These are phyloP conservation scores for Gorilla gorilla DNA, from an alignment of 2,113 vertebrate species.

Conservation along the genomic window DNA sequence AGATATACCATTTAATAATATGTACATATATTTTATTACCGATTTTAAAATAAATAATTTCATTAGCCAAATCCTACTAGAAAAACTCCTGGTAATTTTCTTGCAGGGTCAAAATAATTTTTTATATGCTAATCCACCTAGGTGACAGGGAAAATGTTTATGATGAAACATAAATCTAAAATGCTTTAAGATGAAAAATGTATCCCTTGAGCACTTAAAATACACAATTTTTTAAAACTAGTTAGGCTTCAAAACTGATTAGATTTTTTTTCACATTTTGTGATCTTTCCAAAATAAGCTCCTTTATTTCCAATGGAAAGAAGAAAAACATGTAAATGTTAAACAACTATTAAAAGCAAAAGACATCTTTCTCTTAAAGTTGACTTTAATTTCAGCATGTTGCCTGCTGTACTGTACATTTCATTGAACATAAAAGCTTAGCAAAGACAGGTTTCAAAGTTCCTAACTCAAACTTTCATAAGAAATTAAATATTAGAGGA, in stretches of 20 bases:
- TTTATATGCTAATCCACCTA: not conserved
- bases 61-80: not conserved
- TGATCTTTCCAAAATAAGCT: constrained; percentile 5
- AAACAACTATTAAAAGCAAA: not conserved
- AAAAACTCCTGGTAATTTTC: not conserved
- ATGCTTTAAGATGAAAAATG: not conserved
- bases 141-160: not conserved
- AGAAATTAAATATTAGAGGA: not conserved
- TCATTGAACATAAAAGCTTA: not conserved
- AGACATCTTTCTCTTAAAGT: not conserved
- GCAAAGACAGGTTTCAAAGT: not conserved
- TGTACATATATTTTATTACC: not conserved
- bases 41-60: constrained; percentile 13
- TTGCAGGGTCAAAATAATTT: not conserved
- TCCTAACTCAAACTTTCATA: not conserved
- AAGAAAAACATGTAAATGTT: not conserved
- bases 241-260: not conserved
- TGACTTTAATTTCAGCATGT: not conserved
- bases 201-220: not conserved
- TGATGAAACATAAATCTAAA: not conserved
- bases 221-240: not conserved
- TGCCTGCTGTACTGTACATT: not conserved
- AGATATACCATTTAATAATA: not conserved
- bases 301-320: not conserved
- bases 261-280: constrained; percentile 7